Base-by-base conservation (phyloP, 2,797 vertebrate genomes). In the Leptoclinus maculatus region DNA sequence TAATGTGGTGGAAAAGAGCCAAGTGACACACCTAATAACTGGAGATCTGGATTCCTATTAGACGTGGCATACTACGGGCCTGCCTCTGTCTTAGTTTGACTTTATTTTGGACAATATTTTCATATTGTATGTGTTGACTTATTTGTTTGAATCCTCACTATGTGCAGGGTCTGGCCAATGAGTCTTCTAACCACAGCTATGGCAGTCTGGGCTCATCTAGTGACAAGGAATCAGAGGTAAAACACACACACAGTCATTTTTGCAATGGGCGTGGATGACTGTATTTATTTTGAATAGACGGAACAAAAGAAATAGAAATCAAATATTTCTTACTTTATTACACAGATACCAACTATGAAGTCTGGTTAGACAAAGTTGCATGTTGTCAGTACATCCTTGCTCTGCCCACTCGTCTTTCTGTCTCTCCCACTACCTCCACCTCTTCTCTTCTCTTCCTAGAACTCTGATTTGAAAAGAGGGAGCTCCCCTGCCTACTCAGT, bases 151-250 rank as follows among this genome's bases (percentile, higher is more conserved):
- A 19, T 82, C 63, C 19, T 79, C 41, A 16, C 23, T 78, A 32
- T 80, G 27, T 71, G 78, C 19, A 99, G 98, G 97, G 97, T 82
- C 96, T 98, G 92, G 97, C 97, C 91, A 99, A 99, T 74, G 98
- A 99, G 93, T 98, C 97, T 82, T 99, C 98, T 56, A 99, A 99
- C 95, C 98, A 99, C 94, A 99, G 98, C 94, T 99, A 99, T 65
- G 98, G 98, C 93, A 99, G 98, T 84, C 95, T 99, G 91, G 98
- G 98, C 91, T 99, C 98, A 82, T 97, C 97, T 83, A 99, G 98
- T 74, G 98, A 99, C 94, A 99, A 99, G 91, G 98, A 99, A 92
- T 99, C 97, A 3, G 98, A 99, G 97, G 98, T 99, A 95, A 93
- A 77, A 67, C 54, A 14, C 25, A 45, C 38, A n/a, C 51, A 53